Evolutionary conservation across 2,888 invertebrate genomes (phyloP).

Genomic region (Thecophora atra): DNA sequence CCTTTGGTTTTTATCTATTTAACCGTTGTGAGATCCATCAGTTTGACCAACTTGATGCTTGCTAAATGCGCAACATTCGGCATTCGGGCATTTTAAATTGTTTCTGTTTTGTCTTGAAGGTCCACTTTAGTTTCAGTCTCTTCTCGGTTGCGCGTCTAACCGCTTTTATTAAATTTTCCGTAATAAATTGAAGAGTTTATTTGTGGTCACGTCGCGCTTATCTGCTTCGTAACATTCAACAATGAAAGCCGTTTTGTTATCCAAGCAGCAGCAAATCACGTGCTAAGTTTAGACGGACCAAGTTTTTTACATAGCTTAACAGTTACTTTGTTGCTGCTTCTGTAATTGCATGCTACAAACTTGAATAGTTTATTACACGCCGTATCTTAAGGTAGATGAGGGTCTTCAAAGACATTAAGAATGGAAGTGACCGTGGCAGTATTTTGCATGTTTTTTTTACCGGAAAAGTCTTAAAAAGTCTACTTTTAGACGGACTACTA

Average conservation of each 20-base stretch:
- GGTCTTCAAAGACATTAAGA: background rate
- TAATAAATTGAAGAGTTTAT: constrained; percentile 51
- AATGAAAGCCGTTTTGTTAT: background rate
- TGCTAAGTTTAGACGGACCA: constrained; percentile 6
- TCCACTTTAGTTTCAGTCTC: constrained; percentile 28
- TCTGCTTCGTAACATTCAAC: background rate
- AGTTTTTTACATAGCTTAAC: background rate
- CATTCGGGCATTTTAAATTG: constrained; percentile 10
- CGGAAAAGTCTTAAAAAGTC: background rate
- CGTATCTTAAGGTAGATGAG: background rate
- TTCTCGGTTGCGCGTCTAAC: no score
- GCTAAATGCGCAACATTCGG: background rate
- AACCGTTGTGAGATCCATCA: background rate
- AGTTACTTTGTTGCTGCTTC: constrained; percentile 15
- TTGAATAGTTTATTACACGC: constrained; percentile 21
- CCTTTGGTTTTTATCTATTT: no score
- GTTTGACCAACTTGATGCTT: constrained; percentile 45
- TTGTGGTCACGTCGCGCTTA: constrained; percentile 22
- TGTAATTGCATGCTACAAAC: constrained; percentile 30
- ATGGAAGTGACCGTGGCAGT: no score
- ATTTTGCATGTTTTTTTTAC: background rate
- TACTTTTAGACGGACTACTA: background rate
- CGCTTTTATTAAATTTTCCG: constrained; percentile 41
- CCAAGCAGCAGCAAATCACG: background rate
- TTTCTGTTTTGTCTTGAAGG: background rate